phyloP scores from a whole-genome alignment of 1,140 invertebrate species.

The Cephus cinctus region DNA sequence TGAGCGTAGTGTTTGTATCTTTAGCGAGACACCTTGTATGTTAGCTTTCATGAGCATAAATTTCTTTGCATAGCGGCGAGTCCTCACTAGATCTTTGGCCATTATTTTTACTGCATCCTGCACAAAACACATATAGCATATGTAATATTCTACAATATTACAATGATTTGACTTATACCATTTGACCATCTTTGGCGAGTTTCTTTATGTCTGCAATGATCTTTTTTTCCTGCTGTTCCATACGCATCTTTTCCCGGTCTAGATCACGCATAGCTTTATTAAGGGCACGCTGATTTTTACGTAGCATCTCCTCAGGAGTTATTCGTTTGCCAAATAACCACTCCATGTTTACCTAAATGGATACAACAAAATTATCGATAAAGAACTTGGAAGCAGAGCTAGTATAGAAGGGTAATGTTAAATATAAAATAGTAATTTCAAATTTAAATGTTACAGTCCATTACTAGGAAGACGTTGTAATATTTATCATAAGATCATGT shows the following conservation, averaged over 20 bases:
- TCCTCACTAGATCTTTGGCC: slow-evolving; percentile 98
- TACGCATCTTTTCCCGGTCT: slow-evolving; percentile 89
- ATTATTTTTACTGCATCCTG: slow-evolving; percentile 99
- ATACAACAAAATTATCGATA: no score
- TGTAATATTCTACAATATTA: slow-evolving; percentile 5
- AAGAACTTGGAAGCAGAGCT: no score
- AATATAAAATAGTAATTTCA: no score
- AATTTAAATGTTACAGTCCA: no score
- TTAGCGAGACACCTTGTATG: slow-evolving; percentile 97
- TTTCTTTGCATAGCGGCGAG: slow-evolving; percentile 93
- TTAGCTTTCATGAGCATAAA: slow-evolving; percentile 99
- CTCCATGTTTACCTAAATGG: slow-evolving; percentile 72
- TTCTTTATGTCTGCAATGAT: slow-evolving; percentile 98
- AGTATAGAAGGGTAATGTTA: no score
- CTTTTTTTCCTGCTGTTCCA: slow-evolving; percentile 99
- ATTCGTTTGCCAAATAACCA: slow-evolving; percentile 96
- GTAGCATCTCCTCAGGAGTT: slow-evolving; percentile 96
- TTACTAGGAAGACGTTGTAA: no score
- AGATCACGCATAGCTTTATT: slow-evolving; percentile 98
- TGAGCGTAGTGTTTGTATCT: slow-evolving; percentile 97
- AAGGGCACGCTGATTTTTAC: slow-evolving; percentile 97
- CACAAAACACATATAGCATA: slow-evolving; percentile 18
- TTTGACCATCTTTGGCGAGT: slow-evolving; percentile 98
- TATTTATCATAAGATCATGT: no score
- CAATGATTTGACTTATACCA: slow-evolving; percentile 67